A percentile compares a stretch with the other conserved stretches of the same genome.
These are phyloP conservation scores for Drosophila emarginata DNA, from an alignment of 2,888 invertebrate genomes.

Conservation along the genomic window DNA sequence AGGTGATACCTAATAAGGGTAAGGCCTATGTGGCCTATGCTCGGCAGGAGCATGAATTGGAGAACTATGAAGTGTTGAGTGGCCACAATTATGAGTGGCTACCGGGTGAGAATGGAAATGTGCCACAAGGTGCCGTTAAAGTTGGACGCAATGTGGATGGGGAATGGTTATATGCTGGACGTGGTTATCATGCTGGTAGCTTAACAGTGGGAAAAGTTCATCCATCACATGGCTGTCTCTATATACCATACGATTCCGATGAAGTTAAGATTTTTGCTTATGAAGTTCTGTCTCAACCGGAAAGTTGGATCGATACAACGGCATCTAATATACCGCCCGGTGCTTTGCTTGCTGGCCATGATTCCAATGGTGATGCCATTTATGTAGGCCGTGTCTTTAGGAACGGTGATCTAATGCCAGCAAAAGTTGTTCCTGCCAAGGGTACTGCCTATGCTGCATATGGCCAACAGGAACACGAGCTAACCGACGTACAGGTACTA, in stretches of 20 bases:
- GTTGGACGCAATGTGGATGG: constrained; percentile 86
- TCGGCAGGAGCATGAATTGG: constrained; percentile 86
- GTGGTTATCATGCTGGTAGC: constrained; percentile 86
- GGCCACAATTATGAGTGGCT: constrained; percentile 87
- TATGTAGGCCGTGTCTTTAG: constrained; percentile 68
- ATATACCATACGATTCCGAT: constrained; percentile 82
- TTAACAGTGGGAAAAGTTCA: constrained; percentile 88
- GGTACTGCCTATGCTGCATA: constrained; percentile 84
- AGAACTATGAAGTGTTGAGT: constrained; percentile 87
- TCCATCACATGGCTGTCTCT: constrained; percentile 83
- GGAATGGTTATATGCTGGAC: constrained; percentile 87
- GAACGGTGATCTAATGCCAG: constrained; percentile 83
- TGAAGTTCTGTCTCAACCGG: constrained; percentile 79
- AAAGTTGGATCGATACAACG: constrained; percentile 65
- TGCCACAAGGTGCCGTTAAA: constrained; percentile 86
- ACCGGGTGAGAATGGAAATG: constrained; percentile 84
- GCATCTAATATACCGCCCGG: constrained; percentile 65
- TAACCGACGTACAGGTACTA: constrained; percentile 83
- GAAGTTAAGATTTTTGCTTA: constrained; percentile 81
- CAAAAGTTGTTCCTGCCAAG: constrained; percentile 85
- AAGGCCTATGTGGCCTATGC: constrained; percentile 86
- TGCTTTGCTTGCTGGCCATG: constrained; percentile 68
- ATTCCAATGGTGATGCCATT: constrained; percentile 69
- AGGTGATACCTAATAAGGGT: constrained; percentile 85
- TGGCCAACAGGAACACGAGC: constrained; percentile 83